Conservation (phyloP, 2,113 vertebrate genomes). For the Scortum barcoo region DNA sequence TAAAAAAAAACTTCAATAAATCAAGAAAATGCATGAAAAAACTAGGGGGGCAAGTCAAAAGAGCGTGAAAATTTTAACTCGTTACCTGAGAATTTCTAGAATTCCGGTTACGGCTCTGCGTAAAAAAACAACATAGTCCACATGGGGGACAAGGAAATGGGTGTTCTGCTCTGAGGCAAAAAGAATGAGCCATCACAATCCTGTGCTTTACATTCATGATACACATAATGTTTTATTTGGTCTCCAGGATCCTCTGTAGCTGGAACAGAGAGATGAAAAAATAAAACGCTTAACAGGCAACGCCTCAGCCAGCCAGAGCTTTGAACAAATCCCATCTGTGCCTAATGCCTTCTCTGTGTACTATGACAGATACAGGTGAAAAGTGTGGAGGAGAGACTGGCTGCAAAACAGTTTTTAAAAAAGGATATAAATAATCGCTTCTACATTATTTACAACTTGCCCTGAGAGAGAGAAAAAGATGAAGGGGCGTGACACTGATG, state of each 20-base stretch:
- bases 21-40: too few species aligned
- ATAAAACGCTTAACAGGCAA: conserved; percentile 18
- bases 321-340: conserved; percentile 5
- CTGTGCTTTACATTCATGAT: conserved; percentile 28
- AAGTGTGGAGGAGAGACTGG: conserved; percentile 3
- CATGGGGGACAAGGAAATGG: conserved; percentile 7
- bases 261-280: conserved; percentile 28
- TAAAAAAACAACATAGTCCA: conserved; percentile 7
- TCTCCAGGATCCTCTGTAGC: conserved; percentile 28
- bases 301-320: conserved; percentile 15
- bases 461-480: conserved; percentile 15
- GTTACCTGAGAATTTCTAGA: background rate
- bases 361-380: conserved; percentile 27
- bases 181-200: conserved; percentile 25
- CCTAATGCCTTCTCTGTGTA: conserved; percentile 32
- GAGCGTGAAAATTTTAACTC: background rate
- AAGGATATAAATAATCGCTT: conserved; percentile 36
- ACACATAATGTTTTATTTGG: conserved; percentile 38
- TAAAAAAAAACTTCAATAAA: background rate
- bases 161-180: background rate
- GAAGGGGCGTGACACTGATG: background rate
- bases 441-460: conserved; percentile 44
- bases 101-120: background rate
- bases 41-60: background rate
- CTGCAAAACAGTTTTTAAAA: conserved; percentile 25